Percentiles rank a stretch among this genome's conserved stretches.
These are phyloP conservation scores for Drosophila sproati DNA, from an alignment of 1,140 invertebrate genomes.

Conservation along the genomic window DNA sequence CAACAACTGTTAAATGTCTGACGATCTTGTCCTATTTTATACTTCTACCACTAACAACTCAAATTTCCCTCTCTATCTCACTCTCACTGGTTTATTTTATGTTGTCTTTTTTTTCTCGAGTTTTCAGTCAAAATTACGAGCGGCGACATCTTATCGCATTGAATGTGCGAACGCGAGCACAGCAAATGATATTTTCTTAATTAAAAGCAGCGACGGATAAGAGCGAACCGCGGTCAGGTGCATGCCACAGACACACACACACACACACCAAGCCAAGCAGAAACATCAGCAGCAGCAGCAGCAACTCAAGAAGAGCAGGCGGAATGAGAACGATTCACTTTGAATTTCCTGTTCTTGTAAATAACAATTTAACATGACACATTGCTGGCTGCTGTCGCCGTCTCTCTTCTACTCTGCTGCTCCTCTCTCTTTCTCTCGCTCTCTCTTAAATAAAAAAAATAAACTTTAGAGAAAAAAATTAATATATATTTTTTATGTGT, in stretches of 20 bases:
- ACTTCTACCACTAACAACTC: not conserved
- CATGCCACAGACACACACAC: constrained; percentile 1
- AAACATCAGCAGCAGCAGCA: not conserved
- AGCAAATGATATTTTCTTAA: constrained; percentile 74
- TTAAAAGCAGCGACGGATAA: constrained; percentile 70
- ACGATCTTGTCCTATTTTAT: constrained; percentile 12
- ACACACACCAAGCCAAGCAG: not conserved
- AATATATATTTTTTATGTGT: no score
- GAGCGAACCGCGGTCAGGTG: constrained; percentile 61
- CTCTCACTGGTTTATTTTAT: not conserved
- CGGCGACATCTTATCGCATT: constrained; percentile 62
- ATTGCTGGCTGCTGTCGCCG: constrained; percentile 57
- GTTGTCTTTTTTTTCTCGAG: not conserved
- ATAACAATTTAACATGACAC: constrained; percentile 82
- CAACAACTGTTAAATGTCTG: constrained; percentile 14
- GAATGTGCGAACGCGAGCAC: constrained; percentile 31
- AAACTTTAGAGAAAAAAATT: no score
- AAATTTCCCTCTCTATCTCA: constrained; percentile 12
- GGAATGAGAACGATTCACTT: constrained; percentile 47
- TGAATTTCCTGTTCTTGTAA: constrained; percentile 81
- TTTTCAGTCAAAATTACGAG: constrained; percentile 20
- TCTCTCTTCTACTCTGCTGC: constrained; percentile 8
- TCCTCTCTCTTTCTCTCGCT: constrained; percentile 31
- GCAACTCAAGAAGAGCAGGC: constrained; percentile 14
- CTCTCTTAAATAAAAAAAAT: not conserved